Base-by-base conservation (phyloP, 2,797 vertebrate genomes). In the Hoplostethus mediterraneus region DNA sequence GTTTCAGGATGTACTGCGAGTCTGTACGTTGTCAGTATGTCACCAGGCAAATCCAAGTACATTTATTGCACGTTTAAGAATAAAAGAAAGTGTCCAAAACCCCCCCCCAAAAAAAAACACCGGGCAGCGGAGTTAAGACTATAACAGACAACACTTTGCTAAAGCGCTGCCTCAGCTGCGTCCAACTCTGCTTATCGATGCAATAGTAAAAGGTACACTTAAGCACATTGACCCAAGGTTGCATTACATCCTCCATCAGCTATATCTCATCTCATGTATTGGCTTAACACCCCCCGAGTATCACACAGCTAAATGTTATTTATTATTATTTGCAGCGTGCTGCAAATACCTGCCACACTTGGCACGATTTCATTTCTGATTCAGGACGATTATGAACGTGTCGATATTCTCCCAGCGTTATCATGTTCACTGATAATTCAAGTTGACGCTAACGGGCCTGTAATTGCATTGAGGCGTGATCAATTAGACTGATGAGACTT, bases 351-450 rank as follows among this genome's bases (percentile, higher is more conserved):
- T 55, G 33, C 28, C 68, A 49, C 47, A 56, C 72, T 76, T 45
- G 67, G 21, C 30, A 16, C 55, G 49, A 76, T 30, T 83, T 78
- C 77, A 71, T 67, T 71, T 77, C 6, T 54, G 45, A 66, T 33
- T 81, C 63, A 63, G 59, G 63, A 66, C 66, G 51, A 58, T 62
- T 65, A 63, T 60, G 45, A 66, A 62, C 36, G 63, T 49, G 73
- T 73, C 59, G 68, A 51, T 31, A 56, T 75, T 68, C 71, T 42
- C n/a, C 58, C 77, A 80, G 82, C 80, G 60, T 63, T 81, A 82
- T 74, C 49, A 54, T 55, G 60, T 83, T 80, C 51, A 67, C 67
- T 82, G 68, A 79, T 89, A 84, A 92, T 86, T 79, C 76, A 79
- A 71, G 70, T 44, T 78, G 66, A 81, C 81, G 73, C 71, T 82